Evolutionary conservation across 2,888 invertebrate genomes (phyloP).

Genomic region (Ornithoptera priamus): DNA sequence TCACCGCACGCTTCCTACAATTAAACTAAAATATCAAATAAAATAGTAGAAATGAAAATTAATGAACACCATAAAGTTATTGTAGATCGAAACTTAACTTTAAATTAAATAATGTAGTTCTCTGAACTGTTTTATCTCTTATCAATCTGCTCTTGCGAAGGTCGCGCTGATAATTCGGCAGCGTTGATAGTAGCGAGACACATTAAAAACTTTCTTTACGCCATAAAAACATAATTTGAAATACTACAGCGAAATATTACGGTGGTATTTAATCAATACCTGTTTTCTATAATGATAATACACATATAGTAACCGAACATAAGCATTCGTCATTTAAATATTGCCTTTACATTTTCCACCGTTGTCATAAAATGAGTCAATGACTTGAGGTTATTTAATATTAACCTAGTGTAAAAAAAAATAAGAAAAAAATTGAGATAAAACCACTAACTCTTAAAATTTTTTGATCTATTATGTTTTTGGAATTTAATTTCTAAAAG

Average conservation of each 20-base stretch:
- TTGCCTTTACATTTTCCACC: too few species aligned
- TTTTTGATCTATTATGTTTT: not conserved
- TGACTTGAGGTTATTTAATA: too few species aligned
- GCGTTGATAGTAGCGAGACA: constrained; percentile 35
- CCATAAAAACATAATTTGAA: constrained; percentile 12
- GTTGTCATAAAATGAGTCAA: too few species aligned
- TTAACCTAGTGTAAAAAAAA: not conserved
- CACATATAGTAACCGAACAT: too few species aligned
- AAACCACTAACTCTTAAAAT: not conserved
- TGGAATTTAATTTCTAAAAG: not conserved
- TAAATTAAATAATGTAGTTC: constrained; percentile 30
- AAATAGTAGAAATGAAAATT: not conserved
- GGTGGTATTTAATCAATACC: not conserved
- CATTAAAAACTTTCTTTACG: constrained; percentile 32
- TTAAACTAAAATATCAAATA: constrained; percentile 28
- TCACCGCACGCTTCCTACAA: constrained; percentile 1
- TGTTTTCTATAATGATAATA: not conserved
- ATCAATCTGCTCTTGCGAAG: constrained; percentile 77
- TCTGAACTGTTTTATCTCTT: constrained; percentile 67
- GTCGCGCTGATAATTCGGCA: constrained; percentile 64
- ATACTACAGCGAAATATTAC: constrained; percentile 4
- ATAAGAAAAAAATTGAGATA: not conserved
- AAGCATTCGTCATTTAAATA: too few species aligned
- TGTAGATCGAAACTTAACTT: constrained; percentile 8
- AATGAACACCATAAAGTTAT: constrained; percentile 14